Evolutionary conservation across 2,888 invertebrate genomes (phyloP), one percentile per base, ranked within the genome.

Genomic region (Laspeyria flexula): DNA sequence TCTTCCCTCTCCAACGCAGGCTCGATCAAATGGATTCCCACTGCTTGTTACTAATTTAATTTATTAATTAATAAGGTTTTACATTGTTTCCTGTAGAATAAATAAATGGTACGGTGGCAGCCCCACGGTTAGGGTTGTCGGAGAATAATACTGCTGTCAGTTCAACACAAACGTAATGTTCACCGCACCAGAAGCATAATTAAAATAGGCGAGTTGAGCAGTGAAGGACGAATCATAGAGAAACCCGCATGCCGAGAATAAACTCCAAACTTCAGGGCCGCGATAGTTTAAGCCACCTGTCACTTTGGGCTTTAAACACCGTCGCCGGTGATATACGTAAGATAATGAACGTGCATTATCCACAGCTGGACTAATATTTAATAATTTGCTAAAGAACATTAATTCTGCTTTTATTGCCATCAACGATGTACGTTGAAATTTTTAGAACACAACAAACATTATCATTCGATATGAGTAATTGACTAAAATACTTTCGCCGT

Each of bases 1-100:
- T 79, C 77, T 76, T 79, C 84, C 85, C 84, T 79, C 76, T 80
- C 77, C 71, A 69, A 62, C 71, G 60, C 53, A 65, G 64, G 71
- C 70, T 73, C 59, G 67, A 73, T 72, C 70, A 73, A 79, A 76
- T 76, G 73, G 75, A 79, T 72, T 77, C 75, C 79, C 61, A 76
- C 71, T 79, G 79, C 71, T 75, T 66, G 55, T 62, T 65, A 52
- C 69, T 76, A 74, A 78, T 80, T 78, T 71, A 79, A 83, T 81
- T 79, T 66, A 65, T 61, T 73, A 56, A 57, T 65, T 67, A 63
- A 57, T 67, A 55, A 33, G 16, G 43, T 58, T 53, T 38, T 40
- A 25, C 38, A 54, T 59, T 56, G 51, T 55, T 54, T 57, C 40
- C 15, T 39, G 7, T 11, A 34, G 25, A 45, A 49, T 48, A 29